Base-by-base conservation (phyloP, 1,140 invertebrate genomes). In the Ladona fulva region DNA sequence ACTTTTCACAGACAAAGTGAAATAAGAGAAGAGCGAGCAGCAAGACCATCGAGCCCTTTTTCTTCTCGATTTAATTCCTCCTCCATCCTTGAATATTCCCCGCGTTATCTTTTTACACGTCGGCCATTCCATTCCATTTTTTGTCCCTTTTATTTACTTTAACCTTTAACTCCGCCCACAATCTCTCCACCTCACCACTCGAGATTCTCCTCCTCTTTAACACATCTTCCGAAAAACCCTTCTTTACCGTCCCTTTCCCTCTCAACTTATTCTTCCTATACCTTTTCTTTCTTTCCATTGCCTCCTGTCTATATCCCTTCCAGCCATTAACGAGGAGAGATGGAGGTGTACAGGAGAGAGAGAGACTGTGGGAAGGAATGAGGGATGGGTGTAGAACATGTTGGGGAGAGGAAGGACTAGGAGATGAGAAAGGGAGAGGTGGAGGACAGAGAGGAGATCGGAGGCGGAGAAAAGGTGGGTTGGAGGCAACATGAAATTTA, bases 91-190 rank as follows among this genome's bases (percentile, higher is more conserved):
- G n/a, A 66, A 66, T 66, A 66, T 66, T 66, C 52, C 52, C 14
- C 52, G n/a, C 52, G 14, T 66, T 66, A 66, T 66, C 52, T 66
- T 66, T 66, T 66, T 66, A 66, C 52, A 22, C 52, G 52, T 66
- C 52, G 52, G 52, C 52, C 52, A 66, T 66, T 66, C 52, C 52
- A 66, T 66, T 66, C 14, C n/a, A 66, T 66, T 19, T 66, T 66
- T 66, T 66, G 5, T 66, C n/a, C 12, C n/a, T 66, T 66, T 66
- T 66, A 66, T 66, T 19, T 66, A 16, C 52, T 22, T 66, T 66
- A 66, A 66, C 52, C 52, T 66, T 66, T 66, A 66, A 66, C 52
- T 66, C 52, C 52, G 52, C 52, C 52, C 52, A 66, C 52, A 66
- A 66, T 66, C 52, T 66, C 52, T 66, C 52, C 52, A 5, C 29